These are phyloP conservation scores for Heterodera filipjevi DNA, from an alignment of 2,888 invertebrate species.

Conservation along the genomic window DNA sequence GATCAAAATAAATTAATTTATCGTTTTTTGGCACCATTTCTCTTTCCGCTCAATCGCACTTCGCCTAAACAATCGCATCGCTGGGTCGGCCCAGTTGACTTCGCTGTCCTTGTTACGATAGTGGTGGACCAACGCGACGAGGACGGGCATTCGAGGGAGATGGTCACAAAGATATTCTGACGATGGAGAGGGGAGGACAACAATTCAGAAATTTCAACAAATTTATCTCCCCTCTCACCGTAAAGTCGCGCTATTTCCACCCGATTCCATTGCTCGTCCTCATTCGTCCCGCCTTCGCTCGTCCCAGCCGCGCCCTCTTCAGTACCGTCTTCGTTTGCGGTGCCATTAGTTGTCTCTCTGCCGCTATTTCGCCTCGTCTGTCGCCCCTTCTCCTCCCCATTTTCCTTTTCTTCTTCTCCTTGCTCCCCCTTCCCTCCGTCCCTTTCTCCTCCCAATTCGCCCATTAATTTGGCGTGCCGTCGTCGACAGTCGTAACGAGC, in stretches of 20 bases:
- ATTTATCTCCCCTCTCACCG: not conserved
- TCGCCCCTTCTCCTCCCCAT: not conserved
- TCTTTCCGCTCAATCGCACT: not conserved
- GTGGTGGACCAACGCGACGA: conserved; percentile 15
- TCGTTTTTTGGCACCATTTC: conserved; percentile 13
- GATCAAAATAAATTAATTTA: too few relatives aligned
- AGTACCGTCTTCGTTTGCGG: not conserved
- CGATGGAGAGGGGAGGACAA: not conserved
- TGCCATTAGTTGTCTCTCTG: not conserved
- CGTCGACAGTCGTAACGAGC: conserved; percentile 14
- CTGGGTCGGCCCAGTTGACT: conserved; percentile 18
- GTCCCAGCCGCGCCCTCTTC: not conserved
- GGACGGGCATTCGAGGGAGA: conserved; percentile 21
- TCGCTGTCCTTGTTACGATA: conserved; percentile 7
- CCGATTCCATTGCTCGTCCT: conserved; percentile 6
- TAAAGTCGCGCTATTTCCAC: conserved; percentile 25
- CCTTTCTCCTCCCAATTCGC: not conserved
- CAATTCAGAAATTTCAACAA: too few relatives aligned
- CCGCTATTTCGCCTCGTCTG: not conserved
- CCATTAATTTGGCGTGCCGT: conserved; percentile 9
- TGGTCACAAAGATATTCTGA: conserved; percentile 19
- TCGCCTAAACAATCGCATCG: conserved; percentile 9
- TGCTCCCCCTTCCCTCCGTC: not conserved
- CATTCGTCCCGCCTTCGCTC: not conserved
- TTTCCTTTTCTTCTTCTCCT: not conserved